Evolutionary conservation across 2,113 vertebrate genomes (phyloP), one percentile per base, ranked within the genome.

Genomic region (Silurus glanis): DNA sequence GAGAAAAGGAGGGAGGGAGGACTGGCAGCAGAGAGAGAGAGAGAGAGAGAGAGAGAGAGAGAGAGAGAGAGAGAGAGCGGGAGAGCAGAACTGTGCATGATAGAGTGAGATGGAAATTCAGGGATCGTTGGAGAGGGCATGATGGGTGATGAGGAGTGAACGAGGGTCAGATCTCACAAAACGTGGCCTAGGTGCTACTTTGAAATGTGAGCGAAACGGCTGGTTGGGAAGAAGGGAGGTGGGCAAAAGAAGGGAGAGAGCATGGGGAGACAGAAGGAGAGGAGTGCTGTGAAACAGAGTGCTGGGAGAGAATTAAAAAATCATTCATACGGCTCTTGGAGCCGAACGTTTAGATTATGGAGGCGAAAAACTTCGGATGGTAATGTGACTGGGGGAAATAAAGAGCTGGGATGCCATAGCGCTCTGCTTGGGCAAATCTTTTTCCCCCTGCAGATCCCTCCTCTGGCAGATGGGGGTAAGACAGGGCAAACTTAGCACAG

Each of bases 341-440:
- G 91, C 88, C 55, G 93, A 92, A 95, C 94, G 94, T 90, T 92
- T 93, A 88, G 89, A 90, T 90, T 90, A 88, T 90, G 89, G 94
- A 94, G 94, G 93, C 89, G 93, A 94, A 90, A 94, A 93, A 71
- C 91, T 94, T 94, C 95, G 91, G 92, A 95, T 93, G 94, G 94
- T 80, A 91, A 94, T 94, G 28, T 45, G 85, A 90, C 25, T 93
- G 89, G 92, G 91, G 86, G 86, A 89, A 87, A 89, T 84, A 85
- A 84, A 83, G 88, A 91, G 90, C 72, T 87, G 80, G 75, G 82
- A 51, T 3, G 88, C 83, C 86, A 89, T 84, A 80, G 85, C 76
- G 85, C 84, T 87, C 45, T 80, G 62, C 72, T 89, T 83, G 83
- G 81, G 85, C 86, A 75, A 88, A 69, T 83, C 78, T 80, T 80